Percentiles rank a stretch among this genome's conserved stretches.
These are phyloP conservation scores for Heliconius sara DNA, from an alignment of 2,888 invertebrate species.

Conservation along the genomic window DNA sequence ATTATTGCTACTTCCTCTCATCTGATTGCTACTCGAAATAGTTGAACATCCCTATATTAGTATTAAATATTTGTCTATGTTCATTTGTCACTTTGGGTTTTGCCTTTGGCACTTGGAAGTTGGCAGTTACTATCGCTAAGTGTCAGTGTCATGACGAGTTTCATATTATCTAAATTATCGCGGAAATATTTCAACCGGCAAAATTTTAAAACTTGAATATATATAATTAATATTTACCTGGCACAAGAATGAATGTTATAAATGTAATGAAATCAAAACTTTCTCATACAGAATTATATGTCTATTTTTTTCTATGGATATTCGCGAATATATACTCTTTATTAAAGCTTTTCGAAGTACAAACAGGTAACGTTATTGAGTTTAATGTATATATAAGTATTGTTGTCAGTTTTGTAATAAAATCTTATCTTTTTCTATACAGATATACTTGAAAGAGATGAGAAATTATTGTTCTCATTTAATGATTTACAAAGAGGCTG, in stretches of 20 bases:
- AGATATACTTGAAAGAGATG: conserved; percentile 65
- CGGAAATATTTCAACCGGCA: conserved; percentile 11
- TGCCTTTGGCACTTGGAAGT: background rate
- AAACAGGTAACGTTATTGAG: conserved; percentile 75
- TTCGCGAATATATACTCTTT: conserved; percentile 82
- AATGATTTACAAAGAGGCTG: conserved; percentile 84
- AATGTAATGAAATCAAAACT: conserved; percentile 59
- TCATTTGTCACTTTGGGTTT: background rate
- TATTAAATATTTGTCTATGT: background rate
- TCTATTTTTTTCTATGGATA: conserved; percentile 83
- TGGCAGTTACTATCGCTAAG: background rate
- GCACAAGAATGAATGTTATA: conserved; percentile 1
- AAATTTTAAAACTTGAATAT: conserved; percentile 26
- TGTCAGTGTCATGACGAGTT: conserved; percentile 13
- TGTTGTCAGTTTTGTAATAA: background rate
- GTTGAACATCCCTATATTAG: background rate
- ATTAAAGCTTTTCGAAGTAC: conserved; percentile 78
- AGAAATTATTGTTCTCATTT: conserved; percentile 54
- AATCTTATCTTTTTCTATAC: conserved; percentile 50
- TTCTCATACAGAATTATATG: conserved; percentile 65
- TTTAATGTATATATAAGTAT: background rate
- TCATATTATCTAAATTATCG: conserved; percentile 17
- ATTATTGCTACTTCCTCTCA: too few relatives aligned
- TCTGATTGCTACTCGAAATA: background rate
- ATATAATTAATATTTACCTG: background rate